Conservation (phyloP, 2,888 invertebrate species). For the Oxystoma pomonae region DNA sequence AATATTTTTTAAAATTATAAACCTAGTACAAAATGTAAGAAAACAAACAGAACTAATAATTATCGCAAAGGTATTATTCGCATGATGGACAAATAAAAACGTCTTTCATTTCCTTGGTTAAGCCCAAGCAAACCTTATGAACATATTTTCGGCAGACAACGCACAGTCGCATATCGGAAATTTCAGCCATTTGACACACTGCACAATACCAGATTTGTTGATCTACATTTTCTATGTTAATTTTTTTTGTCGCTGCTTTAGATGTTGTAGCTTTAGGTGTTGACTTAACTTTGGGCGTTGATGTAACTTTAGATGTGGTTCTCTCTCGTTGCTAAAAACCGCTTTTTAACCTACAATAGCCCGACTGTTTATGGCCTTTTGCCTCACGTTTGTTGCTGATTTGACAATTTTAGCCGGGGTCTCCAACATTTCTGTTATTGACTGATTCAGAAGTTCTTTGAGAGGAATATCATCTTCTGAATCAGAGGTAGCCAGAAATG, state of each 20-base stretch:
- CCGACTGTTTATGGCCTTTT: slow-evolving; percentile 17
- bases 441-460: too few species aligned
- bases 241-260: slow-evolving; percentile 9
- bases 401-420: too few species aligned
- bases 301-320: slow-evolving; percentile 17
- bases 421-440: too few species aligned
- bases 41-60: too few species aligned
- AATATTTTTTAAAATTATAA: neutral
- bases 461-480: too few species aligned
- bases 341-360: slow-evolving; percentile 22
- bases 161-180: slow-evolving; percentile 28
- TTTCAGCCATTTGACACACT: too few species aligned
- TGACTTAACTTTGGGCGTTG: slow-evolving; percentile 19
- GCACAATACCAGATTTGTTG: slow-evolving; percentile 24
- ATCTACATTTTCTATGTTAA: slow-evolving; percentile 12
- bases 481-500: too few species aligned
- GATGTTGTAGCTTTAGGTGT: slow-evolving; percentile 14
- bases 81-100: slow-evolving; percentile 10
- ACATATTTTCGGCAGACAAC: slow-evolving; percentile 21
- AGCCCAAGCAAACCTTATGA: slow-evolving; percentile 31
- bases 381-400: slow-evolving; percentile 10
- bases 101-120: slow-evolving; percentile 24
- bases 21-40: too few species aligned
- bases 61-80: slow-evolving; percentile 8
- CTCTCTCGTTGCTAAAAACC: slow-evolving; percentile 20